phyloP scores from a whole-genome alignment of 2,113 vertebrate genomes.

The Cricetomys ansorgei region DNA sequence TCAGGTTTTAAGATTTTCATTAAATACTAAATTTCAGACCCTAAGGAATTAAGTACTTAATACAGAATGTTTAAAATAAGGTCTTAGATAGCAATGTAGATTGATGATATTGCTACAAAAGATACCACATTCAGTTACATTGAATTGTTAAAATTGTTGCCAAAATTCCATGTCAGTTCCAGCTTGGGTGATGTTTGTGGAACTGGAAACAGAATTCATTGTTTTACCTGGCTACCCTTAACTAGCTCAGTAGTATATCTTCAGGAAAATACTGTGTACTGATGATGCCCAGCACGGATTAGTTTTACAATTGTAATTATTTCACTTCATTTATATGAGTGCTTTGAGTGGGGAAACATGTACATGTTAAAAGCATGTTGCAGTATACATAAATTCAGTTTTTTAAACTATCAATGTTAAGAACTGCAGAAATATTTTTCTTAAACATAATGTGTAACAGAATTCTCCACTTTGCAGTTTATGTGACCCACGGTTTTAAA shows the following conservation, averaged over 20 bases:
- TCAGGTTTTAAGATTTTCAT: slow-evolving; percentile 55
- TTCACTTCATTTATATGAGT: slow-evolving; percentile 84
- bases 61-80: slow-evolving; percentile 40
- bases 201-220: slow-evolving; percentile 81
- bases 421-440: slow-evolving; percentile 91
- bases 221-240: slow-evolving; percentile 83
- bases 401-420: slow-evolving; percentile 85
- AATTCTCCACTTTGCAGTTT: slow-evolving; percentile 92
- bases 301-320: slow-evolving; percentile 83
- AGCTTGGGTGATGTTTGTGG: slow-evolving; percentile 23
- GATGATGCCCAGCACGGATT: slow-evolving; percentile 83
- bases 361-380: slow-evolving; percentile 89
- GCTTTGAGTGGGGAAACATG: slow-evolving; percentile 83
- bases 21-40: slow-evolving; percentile 60
- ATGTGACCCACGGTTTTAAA: slow-evolving; percentile 90
- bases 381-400: slow-evolving; percentile 85
- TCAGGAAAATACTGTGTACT: slow-evolving; percentile 74
- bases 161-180: slow-evolving; percentile 44
- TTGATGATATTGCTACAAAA: slow-evolving; percentile 56
- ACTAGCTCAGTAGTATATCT: slow-evolving; percentile 77
- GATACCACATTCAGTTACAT: not conserved
- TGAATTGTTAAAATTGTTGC: slow-evolving; percentile 54
- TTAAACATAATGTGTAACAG: slow-evolving; percentile 88
- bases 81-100: slow-evolving; percentile 14
- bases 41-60: slow-evolving; percentile 45